Conservation (phyloP, 1,140 invertebrate genomes). For the Caenorhabditis inopinata region DNA sequence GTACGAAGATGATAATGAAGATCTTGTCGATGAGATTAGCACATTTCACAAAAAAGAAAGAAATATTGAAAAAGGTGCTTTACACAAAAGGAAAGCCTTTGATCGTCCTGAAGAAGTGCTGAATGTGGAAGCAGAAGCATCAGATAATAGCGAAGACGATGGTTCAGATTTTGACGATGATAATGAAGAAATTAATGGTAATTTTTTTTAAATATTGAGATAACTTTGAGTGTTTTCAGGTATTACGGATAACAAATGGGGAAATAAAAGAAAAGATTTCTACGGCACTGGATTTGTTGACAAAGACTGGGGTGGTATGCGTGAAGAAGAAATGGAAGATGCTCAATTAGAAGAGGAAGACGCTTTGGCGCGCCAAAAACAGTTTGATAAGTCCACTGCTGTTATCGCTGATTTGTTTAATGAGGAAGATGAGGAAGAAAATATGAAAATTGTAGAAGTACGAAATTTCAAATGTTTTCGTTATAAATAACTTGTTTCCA, state of each 20-base stretch:
- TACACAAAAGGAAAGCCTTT: slow-evolving; percentile 24
- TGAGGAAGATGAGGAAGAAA: slow-evolving; percentile 25
- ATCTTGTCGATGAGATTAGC: slow-evolving; percentile 25
- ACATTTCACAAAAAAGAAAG: slow-evolving; percentile 30
- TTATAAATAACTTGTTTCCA: neutral
- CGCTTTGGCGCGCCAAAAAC: slow-evolving; percentile 43
- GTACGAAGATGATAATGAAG: slow-evolving; percentile 35
- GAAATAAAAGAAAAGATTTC: slow-evolving; percentile 37
- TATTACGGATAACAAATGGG: slow-evolving; percentile 45
- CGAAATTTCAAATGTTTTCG: neutral
- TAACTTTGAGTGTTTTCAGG: neutral
- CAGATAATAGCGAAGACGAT: slow-evolving; percentile 35
- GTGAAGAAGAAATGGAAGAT: slow-evolving; percentile 44
- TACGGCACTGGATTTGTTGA: slow-evolving; percentile 46
- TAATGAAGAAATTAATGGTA: slow-evolving; percentile 8
- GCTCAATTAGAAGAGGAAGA: slow-evolving; percentile 48
- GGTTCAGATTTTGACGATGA: slow-evolving; percentile 42
- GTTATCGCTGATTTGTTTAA: slow-evolving; percentile 31
- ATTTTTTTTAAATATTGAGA: neutral
- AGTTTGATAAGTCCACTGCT: slow-evolving; percentile 33
- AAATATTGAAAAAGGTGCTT: slow-evolving; percentile 15
- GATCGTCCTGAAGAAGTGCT: slow-evolving; percentile 36
- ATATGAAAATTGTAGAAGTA: slow-evolving; percentile 18
- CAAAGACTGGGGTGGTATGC: slow-evolving; percentile 48
- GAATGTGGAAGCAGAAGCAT: slow-evolving; percentile 44